Evolutionary conservation across 2,888 invertebrate genomes (phyloP).

Genomic region (Drosophila atripex): DNA sequence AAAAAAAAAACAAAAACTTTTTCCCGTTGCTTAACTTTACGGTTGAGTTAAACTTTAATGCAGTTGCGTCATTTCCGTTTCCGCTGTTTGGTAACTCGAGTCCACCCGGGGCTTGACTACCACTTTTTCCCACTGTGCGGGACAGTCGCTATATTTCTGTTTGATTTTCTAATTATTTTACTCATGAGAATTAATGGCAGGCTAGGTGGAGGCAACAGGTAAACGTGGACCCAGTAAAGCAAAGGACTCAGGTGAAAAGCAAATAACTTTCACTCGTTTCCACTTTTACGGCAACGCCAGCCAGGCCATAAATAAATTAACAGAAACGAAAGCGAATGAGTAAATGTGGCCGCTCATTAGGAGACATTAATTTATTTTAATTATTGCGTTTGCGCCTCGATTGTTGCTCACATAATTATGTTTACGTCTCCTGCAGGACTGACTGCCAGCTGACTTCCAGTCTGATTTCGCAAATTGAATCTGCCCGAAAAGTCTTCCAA

Average conservation of each 20-base stretch:
- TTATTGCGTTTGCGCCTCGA: slow-evolving; percentile 39
- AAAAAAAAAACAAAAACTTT: slow-evolving; percentile 30
- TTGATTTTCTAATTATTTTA: slow-evolving; percentile 79
- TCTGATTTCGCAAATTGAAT: background rate
- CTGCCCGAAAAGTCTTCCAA: slow-evolving; percentile 19
- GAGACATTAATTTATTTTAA: slow-evolving; percentile 53
- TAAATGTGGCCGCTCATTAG: slow-evolving; percentile 48
- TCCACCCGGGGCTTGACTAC: background rate
- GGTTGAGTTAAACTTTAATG: slow-evolving; percentile 42
- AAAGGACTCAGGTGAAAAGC: slow-evolving; percentile 23
- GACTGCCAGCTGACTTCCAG: background rate
- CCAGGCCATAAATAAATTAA: slow-evolving; percentile 63
- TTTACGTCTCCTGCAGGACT: slow-evolving; percentile 9
- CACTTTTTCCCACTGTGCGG: background rate
- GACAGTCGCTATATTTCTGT: slow-evolving; percentile 39
- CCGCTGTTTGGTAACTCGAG: slow-evolving; percentile 12
- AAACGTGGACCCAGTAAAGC: slow-evolving; percentile 6
- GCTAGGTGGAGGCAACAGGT: slow-evolving; percentile 66
- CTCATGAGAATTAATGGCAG: slow-evolving; percentile 73
- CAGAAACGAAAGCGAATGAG: slow-evolving; percentile 6
- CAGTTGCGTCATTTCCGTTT: slow-evolving; percentile 58
- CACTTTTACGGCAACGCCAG: slow-evolving; percentile 16
- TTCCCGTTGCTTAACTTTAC: slow-evolving; percentile 26
- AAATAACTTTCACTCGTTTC: slow-evolving; percentile 1
- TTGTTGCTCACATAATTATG: slow-evolving; percentile 52